Evolutionary conservation across 2,797 vertebrate genomes (phyloP), one percentile per base, ranked within the genome.

Genomic region (Neopelma chrysocephalum): DNA sequence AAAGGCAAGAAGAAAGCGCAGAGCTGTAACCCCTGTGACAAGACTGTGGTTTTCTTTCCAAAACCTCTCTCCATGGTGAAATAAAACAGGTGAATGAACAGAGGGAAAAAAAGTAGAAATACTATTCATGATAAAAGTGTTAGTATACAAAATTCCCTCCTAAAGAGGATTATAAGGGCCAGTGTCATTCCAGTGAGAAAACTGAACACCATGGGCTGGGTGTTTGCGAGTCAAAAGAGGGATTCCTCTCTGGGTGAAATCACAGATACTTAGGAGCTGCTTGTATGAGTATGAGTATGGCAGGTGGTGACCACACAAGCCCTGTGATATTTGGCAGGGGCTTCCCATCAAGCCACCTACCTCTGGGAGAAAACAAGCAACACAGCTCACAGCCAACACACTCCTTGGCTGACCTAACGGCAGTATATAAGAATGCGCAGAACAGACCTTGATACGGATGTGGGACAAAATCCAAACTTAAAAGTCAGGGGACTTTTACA

Each of bases 81-180:
- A 82, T 76, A 60, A 92, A 93, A 50, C 31, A 83, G 32, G 53
- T 61, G 83, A 90, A 34, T 71, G 71, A 81, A 90, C n/a, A 76
- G 36, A 88, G 16, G 16, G 21, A 3, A 7, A 19, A 84, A 57
- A 56, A 19, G 15, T 19, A 60, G 51, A 90, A 89, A 85, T 54
- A 45, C 12, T 50, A 16, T 40, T 68, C 1, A 3, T 36, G 11
- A 56, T 71, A 61, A 48, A 96, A 89, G 68, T 71, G 5, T 29
- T 48, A 57, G 21, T 45, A 56, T 45, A 87, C 12, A 73, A 73
- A 87, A 68, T 51, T 57, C 18, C 20, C 68, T 77, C 50, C 15
- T 14, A 84, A 93, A 47, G 34, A 65, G 22, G 72, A 42, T 66
- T 75, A 16, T 47, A 68, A 77, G 8, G 51, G 42, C 23, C 71